Conservation (phyloP, 2,797 vertebrate species). For the Hylomyscus alleni region DNA sequence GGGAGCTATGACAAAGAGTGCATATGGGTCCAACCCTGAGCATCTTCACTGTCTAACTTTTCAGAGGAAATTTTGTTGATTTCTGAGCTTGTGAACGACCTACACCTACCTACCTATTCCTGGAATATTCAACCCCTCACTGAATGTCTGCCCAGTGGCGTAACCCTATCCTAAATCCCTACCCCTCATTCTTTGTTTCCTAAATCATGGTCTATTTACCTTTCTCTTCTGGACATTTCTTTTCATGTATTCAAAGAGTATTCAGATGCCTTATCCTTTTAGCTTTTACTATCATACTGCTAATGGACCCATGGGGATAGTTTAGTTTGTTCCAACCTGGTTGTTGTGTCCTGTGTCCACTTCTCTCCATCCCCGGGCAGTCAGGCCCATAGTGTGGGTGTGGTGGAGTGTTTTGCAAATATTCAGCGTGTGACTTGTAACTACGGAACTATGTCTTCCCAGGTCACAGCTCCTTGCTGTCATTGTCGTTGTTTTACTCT, state of each 20-base stretch:
- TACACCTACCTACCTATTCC: fast-evolving
- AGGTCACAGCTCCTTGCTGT: not conserved
- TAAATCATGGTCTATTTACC: not conserved
- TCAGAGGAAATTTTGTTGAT: not conserved
- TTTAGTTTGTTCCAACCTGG: not conserved
- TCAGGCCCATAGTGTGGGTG: not conserved
- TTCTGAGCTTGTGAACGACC: not conserved
- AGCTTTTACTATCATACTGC: not conserved
- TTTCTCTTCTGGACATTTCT: not conserved
- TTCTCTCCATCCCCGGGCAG: not conserved
- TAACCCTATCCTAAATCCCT: not conserved
- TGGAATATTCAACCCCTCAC: not conserved
- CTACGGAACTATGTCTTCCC: not conserved
- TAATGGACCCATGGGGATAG: not conserved
- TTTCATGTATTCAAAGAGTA: not conserved
- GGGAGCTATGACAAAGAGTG: not conserved
- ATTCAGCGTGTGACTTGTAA: not conserved
- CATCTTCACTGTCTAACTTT: not conserved
- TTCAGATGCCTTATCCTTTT: not conserved
- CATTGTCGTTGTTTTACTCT: not conserved
- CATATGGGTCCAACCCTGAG: not conserved
- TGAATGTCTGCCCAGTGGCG: not conserved
- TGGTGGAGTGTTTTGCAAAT: not conserved
- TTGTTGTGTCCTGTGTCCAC: not conserved
- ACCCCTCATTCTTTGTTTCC: not conserved